These are phyloP conservation scores for Parnassius mnemosyne DNA, from an alignment of 2,888 invertebrate genomes.

Conservation along the genomic window DNA sequence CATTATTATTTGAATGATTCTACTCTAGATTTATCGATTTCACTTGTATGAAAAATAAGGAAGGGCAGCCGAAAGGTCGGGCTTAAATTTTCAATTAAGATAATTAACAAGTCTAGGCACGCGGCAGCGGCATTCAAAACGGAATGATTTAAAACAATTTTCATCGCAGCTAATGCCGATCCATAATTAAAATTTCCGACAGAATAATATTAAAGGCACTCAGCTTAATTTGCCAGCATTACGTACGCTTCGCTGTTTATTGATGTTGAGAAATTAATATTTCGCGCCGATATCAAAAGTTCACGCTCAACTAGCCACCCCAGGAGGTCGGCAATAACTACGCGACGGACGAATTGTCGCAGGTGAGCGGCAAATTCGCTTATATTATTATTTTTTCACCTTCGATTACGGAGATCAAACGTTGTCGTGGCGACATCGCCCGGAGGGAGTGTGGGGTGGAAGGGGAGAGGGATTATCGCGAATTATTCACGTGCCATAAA, in stretches of 20 bases:
- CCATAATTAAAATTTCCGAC: conserved; percentile 68
- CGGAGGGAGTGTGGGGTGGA: conserved; percentile 32
- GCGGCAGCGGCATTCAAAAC: conserved; percentile 32
- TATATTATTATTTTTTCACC: conserved; percentile 73
- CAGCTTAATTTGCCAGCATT: conserved; percentile 75
- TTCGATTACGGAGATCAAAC: conserved; percentile 66
- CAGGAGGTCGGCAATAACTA: conserved; percentile 66
- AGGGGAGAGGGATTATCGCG: conserved; percentile 57
- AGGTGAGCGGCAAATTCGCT: conserved; percentile 72
- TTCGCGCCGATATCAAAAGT: conserved; percentile 78
- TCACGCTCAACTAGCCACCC: conserved; percentile 78
- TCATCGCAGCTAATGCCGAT: conserved; percentile 51
- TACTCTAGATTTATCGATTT: conserved; percentile 14
- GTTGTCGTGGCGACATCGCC: conserved; percentile 57
- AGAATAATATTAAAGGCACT: conserved; percentile 72
- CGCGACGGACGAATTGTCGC: conserved; percentile 66
- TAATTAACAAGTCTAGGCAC: conserved; percentile 31
- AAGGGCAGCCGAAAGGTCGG: conserved; percentile 19
- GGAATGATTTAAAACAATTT: conserved; percentile 47
- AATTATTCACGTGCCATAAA: conserved; percentile 78
- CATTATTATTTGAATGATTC: conserved; percentile 8
- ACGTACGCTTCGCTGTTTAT: conserved; percentile 70
- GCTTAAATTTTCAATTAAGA: conserved; percentile 27
- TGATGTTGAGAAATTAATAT: conserved; percentile 78
- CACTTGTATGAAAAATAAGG: conserved; percentile 21